phyloP scores from a whole-genome alignment of 1,140 invertebrate genomes.

The Drosophila yakuba region DNA sequence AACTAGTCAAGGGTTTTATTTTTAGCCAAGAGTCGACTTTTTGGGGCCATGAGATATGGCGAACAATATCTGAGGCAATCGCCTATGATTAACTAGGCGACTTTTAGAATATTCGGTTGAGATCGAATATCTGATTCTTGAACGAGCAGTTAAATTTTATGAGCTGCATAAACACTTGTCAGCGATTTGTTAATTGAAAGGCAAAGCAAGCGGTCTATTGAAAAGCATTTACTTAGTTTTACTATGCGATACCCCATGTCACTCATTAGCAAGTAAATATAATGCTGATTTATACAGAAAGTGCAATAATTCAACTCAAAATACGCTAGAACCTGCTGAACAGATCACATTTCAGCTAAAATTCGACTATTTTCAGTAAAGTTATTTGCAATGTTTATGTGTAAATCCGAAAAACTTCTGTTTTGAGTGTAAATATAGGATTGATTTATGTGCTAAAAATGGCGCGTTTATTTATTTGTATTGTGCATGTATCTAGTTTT shows the following conservation, averaged over 20 bases:
- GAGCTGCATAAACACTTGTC: conserved; percentile 23
- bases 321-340: not conserved
- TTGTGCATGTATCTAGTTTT: too few species aligned
- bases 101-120: conserved; percentile 4
- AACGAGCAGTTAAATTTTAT: conserved; percentile 16
- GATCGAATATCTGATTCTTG: conserved; percentile 23
- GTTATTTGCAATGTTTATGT: too few species aligned
- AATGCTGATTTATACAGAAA: conserved; percentile 11
- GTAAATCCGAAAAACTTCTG: too few species aligned
- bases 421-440: too few species aligned
- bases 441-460: too few species aligned
- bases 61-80: conserved; percentile 6
- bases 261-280: conserved; percentile 43
- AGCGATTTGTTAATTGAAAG: conserved; percentile 54
- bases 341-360: too few species aligned
- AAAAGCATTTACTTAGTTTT: not conserved
- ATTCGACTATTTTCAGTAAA: too few species aligned
- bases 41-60: conserved; percentile 39
- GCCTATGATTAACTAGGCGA: conserved; percentile 29
- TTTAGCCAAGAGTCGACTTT: conserved; percentile 31
- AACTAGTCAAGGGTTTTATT: conserved; percentile 43
- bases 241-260: conserved; percentile 10
- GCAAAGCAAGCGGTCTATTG: conserved; percentile 23
- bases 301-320: conserved; percentile 6
- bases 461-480: too few species aligned